Conservation (phyloP, 2,797 vertebrate species). For the Microctenopoma lineatum region DNA sequence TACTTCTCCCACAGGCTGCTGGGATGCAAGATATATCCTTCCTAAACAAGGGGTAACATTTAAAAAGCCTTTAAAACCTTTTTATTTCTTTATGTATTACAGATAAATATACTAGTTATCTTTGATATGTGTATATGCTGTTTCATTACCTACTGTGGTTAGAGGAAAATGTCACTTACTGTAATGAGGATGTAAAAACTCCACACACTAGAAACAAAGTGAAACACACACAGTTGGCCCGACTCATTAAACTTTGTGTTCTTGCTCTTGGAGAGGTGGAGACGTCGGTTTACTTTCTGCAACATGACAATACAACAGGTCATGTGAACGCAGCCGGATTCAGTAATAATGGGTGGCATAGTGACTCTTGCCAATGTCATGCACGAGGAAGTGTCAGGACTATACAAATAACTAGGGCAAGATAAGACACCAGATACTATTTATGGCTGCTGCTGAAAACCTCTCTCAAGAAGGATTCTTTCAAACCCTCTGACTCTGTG, state of each 20-base stretch:
- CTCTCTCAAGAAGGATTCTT: slow-evolving; percentile 36
- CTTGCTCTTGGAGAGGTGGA: slow-evolving; percentile 98
- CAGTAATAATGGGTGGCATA: background rate
- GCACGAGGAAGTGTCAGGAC: slow-evolving; percentile 42
- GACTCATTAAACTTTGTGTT: slow-evolving; percentile 98
- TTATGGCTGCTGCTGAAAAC: slow-evolving; percentile 44
- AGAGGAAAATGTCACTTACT: slow-evolving; percentile 80
- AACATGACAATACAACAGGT: slow-evolving; percentile 34
- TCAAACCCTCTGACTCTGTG: slow-evolving; percentile 38
- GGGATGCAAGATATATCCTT: slow-evolving; percentile 93
- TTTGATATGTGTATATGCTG: background rate
- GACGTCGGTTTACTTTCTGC: slow-evolving; percentile 96
- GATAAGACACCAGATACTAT: slow-evolving; percentile 49
- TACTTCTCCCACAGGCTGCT: slow-evolving; percentile 97
- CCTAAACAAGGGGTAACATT: slow-evolving; percentile 76
- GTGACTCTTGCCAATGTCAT: slow-evolving; percentile 22
- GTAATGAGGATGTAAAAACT: slow-evolving; percentile 91
- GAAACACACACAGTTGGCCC: slow-evolving; percentile 94
- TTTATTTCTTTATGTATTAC: too few species aligned
- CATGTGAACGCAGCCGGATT: slow-evolving; percentile 14
- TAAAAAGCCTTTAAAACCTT: background rate
- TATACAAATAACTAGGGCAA: slow-evolving; percentile 41
- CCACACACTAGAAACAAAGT: slow-evolving; percentile 93
- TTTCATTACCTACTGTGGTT: background rate
- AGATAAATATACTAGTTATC: too few species aligned